These are phyloP conservation scores for Bombus superbus DNA, from an alignment of 1,140 invertebrate species.

Conservation along the genomic window DNA sequence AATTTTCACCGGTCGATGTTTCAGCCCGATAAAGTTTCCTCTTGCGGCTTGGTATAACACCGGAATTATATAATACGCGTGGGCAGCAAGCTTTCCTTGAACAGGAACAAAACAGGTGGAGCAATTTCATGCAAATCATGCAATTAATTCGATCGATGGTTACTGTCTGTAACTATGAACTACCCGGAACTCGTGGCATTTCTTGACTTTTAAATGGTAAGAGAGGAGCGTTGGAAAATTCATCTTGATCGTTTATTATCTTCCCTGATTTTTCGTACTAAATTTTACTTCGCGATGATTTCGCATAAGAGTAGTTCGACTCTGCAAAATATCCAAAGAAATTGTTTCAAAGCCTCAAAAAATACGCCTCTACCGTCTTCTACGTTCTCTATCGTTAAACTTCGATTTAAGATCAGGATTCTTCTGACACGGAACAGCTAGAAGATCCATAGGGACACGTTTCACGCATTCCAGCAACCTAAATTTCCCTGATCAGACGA, in stretches of 20 bases:
- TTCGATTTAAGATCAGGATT: background rate
- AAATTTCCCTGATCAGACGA: background rate
- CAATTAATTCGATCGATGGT: conserved; percentile 28
- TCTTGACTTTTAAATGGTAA: background rate
- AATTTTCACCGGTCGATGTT: conserved; percentile 23
- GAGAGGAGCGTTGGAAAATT: background rate
- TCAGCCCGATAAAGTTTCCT: background rate
- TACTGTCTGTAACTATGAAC: background rate
- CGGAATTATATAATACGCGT: conserved; percentile 5
- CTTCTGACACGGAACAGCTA: background rate
- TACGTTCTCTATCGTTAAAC: no score
- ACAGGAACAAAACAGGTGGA: conserved; percentile 21
- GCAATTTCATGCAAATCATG: conserved; percentile 22
- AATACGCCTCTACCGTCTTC: background rate
- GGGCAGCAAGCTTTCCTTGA: conserved; percentile 13
- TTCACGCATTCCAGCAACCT: no score
- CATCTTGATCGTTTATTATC: background rate
- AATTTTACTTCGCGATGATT: no score
- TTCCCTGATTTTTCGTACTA: no score
- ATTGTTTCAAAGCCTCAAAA: background rate
- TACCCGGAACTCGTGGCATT: background rate
- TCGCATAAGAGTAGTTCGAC: no score
- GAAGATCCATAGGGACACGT: no score
- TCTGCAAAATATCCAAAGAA: no score
- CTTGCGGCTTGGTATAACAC: background rate